phyloP scores from a whole-genome alignment of 2,797 vertebrate genomes.

The Ctenopoma kingsleyae region DNA sequence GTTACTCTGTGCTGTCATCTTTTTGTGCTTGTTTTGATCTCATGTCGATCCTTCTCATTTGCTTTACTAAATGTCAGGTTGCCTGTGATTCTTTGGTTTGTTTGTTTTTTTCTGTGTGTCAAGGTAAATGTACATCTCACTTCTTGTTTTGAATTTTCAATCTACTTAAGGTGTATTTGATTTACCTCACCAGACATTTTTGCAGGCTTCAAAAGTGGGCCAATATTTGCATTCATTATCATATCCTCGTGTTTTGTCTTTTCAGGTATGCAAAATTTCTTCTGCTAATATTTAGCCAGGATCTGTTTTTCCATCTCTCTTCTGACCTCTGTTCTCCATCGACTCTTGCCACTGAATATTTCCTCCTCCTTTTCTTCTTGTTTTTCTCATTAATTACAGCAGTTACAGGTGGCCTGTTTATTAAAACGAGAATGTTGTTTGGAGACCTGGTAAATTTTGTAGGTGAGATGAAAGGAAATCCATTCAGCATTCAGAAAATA shows the following conservation, averaged over 20 bases:
- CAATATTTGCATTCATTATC: slow-evolving; percentile 66
- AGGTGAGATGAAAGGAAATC: slow-evolving; percentile 24
- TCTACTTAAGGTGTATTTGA: slow-evolving; percentile 42
- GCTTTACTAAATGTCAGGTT: slow-evolving; percentile 1
- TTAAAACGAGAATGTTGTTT: slow-evolving; percentile 33
- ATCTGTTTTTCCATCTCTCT: slow-evolving; percentile 18
- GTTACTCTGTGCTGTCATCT: slow-evolving; percentile 13
- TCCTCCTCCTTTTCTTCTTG: slow-evolving; percentile 10
- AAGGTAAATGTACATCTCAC: neutral
- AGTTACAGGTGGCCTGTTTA: slow-evolving; percentile 42
- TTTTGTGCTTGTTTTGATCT: slow-evolving; percentile 23
- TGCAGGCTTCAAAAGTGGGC: slow-evolving; percentile 55
- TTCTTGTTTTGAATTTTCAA: slow-evolving; percentile 20
- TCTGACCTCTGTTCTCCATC: slow-evolving; percentile 36
- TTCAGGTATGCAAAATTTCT: slow-evolving; percentile 39
- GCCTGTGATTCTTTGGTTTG: slow-evolving; percentile 16
- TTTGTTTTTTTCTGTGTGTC: slow-evolving; percentile 13
- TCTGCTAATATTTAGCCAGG: slow-evolving; percentile 18
- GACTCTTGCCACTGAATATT: slow-evolving; percentile 8
- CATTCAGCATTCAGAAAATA: slow-evolving; percentile 33
- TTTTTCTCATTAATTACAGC: slow-evolving; percentile 50
- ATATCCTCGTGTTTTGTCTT: slow-evolving; percentile 10
- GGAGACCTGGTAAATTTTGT: slow-evolving; percentile 21
- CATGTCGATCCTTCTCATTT: slow-evolving; percentile 30
- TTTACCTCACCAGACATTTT: slow-evolving; percentile 20